Conservation (phyloP, 2,888 invertebrate species). For the Coelopa pilipes region DNA sequence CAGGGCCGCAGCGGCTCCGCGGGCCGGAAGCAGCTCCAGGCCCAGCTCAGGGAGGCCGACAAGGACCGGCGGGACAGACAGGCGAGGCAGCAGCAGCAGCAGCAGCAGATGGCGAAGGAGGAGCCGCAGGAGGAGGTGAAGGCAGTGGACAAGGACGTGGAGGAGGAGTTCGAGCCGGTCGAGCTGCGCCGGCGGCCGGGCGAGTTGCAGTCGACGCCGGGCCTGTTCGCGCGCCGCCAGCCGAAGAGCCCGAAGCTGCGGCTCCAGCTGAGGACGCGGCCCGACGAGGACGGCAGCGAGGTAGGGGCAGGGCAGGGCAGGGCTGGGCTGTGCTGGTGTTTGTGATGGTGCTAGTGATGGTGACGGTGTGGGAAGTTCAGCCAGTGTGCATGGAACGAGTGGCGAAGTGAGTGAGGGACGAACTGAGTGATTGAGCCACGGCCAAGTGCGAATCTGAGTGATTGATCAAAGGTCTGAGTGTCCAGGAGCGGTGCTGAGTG, state of each 20-base stretch:
- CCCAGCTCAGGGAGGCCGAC: too few species aligned
- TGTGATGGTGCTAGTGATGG: too few species aligned
- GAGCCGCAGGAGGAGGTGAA: too few species aligned
- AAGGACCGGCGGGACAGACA: background rate
- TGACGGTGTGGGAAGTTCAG: too few species aligned
- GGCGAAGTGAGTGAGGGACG: too few species aligned
- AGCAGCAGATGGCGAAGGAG: too few species aligned
- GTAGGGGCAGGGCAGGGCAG: background rate
- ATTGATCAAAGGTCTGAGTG: too few species aligned
- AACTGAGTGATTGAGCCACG: too few species aligned
- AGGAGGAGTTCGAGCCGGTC: conserved; percentile 43
- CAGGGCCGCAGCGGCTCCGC: conserved; percentile 21
- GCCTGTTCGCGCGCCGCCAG: conserved; percentile 57
- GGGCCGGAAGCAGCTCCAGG: conserved; percentile 34
- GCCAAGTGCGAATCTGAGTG: too few species aligned
- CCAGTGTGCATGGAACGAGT: too few species aligned
- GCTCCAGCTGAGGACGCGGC: conserved; percentile 47
- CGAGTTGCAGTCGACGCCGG: conserved; percentile 5
- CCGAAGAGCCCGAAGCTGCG: conserved; percentile 58
- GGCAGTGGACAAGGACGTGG: background rate
- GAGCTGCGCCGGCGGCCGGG: conserved; percentile 49
- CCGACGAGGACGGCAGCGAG: background rate
- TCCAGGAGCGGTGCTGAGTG: too few species aligned
- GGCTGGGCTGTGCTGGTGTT: too few species aligned
- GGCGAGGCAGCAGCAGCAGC: conserved; percentile 24